A percentile compares a stretch with the other conserved stretches of the same genome.
Evolutionary conservation across 2,888 invertebrate genomes (phyloP).

Genomic region (Thereva unica): DNA sequence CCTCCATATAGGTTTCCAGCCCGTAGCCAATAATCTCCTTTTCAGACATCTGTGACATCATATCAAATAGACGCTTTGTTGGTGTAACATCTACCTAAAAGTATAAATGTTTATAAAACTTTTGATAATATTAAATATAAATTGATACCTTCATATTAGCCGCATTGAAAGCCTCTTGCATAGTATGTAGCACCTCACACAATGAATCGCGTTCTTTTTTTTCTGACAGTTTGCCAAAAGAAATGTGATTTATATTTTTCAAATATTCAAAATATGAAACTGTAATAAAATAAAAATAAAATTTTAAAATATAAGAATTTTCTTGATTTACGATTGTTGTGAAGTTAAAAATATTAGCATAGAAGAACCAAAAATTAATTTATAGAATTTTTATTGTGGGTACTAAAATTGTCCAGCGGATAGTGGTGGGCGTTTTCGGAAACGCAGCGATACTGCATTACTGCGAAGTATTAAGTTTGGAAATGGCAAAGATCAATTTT

Average conservation of each 20-base stretch:
- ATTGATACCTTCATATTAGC: slow-evolving; percentile 83
- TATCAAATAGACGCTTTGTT: slow-evolving; percentile 4
- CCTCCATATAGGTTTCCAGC: slow-evolving; percentile 96
- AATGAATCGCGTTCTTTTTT: slow-evolving; percentile 92
- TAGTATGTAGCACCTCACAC: slow-evolving; percentile 69
- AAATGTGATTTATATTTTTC: slow-evolving; percentile 97
- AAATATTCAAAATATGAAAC: slow-evolving; percentile 99
- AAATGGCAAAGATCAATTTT: too few species aligned
- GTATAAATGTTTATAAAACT: background rate
- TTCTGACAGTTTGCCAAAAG: slow-evolving; percentile 91
- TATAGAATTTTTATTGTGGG: too few species aligned
- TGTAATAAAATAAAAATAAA: background rate
- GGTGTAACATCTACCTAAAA: slow-evolving; percentile 2
- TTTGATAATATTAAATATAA: background rate
- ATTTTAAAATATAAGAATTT: too few species aligned
- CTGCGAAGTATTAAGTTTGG: too few species aligned
- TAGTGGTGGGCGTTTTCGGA: too few species aligned
- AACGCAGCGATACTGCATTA: too few species aligned
- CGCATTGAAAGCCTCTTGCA: slow-evolving; percentile 86
- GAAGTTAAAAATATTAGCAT: background rate
- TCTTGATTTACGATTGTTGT: too few species aligned
- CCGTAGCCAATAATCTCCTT: slow-evolving; percentile 99
- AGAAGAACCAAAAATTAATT: too few species aligned
- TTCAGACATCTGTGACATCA: slow-evolving; percentile 87
- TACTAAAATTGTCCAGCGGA: too few species aligned